phyloP scores from a whole-genome alignment of 2,888 invertebrate species.

The Hofmannophila pseudospretella region DNA sequence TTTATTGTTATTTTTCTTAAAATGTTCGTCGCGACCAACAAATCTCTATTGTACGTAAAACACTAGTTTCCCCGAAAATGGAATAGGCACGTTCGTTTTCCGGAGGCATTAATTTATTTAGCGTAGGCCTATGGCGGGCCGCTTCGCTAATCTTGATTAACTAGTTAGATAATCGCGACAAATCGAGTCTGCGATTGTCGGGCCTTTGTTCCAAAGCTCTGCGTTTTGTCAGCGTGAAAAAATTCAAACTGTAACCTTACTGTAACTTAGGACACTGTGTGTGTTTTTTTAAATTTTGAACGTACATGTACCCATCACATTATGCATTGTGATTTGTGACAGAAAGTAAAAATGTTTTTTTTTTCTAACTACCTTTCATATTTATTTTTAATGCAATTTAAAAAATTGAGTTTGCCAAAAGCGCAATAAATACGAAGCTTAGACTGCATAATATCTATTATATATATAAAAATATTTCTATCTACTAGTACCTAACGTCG shows the following conservation, averaged over 20 bases:
- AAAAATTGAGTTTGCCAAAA: too few relatives aligned
- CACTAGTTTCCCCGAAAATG: background rate
- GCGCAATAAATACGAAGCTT: too few relatives aligned
- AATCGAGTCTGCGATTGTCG: slow-evolving; percentile 40
- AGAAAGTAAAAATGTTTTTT: too few relatives aligned
- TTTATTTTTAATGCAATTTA: too few relatives aligned
- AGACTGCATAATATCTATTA: too few relatives aligned
- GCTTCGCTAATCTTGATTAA: slow-evolving; percentile 60
- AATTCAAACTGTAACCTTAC: too few relatives aligned
- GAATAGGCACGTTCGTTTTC: slow-evolving; percentile 20
- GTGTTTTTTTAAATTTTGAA: background rate
- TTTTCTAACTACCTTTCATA: too few relatives aligned
- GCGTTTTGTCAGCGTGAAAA: slow-evolving; percentile 8
- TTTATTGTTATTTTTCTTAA: too few relatives aligned
- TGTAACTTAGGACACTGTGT: slow-evolving; percentile 9
- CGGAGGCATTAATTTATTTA: slow-evolving; percentile 31
- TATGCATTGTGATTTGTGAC: background rate
- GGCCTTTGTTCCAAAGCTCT: slow-evolving; percentile 25
- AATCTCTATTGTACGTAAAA: too few relatives aligned
- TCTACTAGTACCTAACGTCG: too few relatives aligned
- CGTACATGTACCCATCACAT: background rate
- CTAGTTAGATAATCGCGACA: slow-evolving; percentile 51
- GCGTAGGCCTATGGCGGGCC: slow-evolving; percentile 30
- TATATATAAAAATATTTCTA: too few relatives aligned
- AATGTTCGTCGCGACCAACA: too few relatives aligned